Conservation (phyloP, 2,113 vertebrate species). For the Phaethon lepturus region DNA sequence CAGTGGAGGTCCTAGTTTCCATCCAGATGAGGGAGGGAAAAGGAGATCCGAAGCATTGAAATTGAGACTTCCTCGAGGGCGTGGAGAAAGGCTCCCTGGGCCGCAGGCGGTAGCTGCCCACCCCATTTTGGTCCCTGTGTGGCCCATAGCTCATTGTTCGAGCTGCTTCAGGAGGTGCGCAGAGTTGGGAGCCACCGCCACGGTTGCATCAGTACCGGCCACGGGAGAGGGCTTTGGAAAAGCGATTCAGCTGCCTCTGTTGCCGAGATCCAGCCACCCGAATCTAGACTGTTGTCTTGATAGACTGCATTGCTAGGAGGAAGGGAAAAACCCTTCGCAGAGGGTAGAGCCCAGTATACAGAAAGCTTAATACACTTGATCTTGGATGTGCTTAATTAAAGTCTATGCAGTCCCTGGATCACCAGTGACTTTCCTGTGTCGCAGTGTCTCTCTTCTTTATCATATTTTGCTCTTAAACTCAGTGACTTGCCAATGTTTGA, state of each 20-base stretch:
- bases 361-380: not conserved
- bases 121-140: accelerated
- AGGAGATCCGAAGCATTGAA: not conserved
- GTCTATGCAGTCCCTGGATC: not conserved
- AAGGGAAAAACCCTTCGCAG: not conserved
- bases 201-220: accelerated
- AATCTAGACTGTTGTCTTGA: not conserved
- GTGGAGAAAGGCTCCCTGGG: not conserved
- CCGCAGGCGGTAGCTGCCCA: not conserved
- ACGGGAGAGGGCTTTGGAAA: not conserved
- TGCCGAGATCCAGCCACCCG: not conserved
- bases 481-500: not conserved
- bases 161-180: not conserved
- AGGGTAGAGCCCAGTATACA: not conserved
- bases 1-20: not conserved
- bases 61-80: not conserved
- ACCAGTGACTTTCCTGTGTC: not conserved
- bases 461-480: not conserved
- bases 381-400: not conserved
- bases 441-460: not conserved
- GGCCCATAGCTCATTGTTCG: not conserved
- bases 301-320: not conserved
- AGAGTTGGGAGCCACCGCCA: not conserved
- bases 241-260: not conserved
- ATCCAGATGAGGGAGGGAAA: not conserved